Evolutionary conservation across 2,113 vertebrate genomes (phyloP).

Genomic region (Oryzias javanicus): DNA sequence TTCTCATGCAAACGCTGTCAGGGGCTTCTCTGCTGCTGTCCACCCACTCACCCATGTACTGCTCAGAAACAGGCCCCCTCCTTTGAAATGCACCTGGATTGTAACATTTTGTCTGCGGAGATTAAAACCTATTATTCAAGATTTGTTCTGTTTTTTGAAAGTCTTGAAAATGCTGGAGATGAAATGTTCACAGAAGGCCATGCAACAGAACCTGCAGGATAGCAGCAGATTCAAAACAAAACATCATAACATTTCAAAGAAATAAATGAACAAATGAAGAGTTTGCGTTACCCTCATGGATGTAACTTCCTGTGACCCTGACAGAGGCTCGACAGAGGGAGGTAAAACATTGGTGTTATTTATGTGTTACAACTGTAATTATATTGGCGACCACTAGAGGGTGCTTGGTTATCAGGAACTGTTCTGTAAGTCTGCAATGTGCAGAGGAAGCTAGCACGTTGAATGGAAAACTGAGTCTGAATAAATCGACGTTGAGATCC

Average conservation of each 20-base stretch:
- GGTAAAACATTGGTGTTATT: slow-evolving; percentile 10
- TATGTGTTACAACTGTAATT: no score
- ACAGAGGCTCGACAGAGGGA: slow-evolving; percentile 18
- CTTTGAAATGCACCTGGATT: no score
- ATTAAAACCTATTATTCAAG: no score
- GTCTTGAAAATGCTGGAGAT: no score
- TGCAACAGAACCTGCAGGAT: neutral
- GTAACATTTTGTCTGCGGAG: no score
- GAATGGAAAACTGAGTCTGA: no score
- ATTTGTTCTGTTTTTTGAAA: no score
- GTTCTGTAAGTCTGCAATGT: no score
- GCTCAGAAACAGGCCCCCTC: slow-evolving; percentile 17
- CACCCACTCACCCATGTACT: slow-evolving; percentile 27
- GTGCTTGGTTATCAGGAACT: no score
- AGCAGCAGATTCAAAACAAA: neutral
- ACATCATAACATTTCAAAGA: neutral
- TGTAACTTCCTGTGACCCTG: slow-evolving; percentile 44
- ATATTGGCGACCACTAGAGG: no score
- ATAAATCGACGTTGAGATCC: no score
- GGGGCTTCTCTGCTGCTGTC: slow-evolving; percentile 41
- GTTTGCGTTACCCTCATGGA: neutral
- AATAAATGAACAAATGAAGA: neutral
- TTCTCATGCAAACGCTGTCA: slow-evolving; percentile 77
- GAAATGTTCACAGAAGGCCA: neutral
- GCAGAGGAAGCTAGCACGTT: no score